These are phyloP conservation scores for Lasioglossum morio DNA, from an alignment of 2,888 invertebrate genomes.

Conservation along the genomic window DNA sequence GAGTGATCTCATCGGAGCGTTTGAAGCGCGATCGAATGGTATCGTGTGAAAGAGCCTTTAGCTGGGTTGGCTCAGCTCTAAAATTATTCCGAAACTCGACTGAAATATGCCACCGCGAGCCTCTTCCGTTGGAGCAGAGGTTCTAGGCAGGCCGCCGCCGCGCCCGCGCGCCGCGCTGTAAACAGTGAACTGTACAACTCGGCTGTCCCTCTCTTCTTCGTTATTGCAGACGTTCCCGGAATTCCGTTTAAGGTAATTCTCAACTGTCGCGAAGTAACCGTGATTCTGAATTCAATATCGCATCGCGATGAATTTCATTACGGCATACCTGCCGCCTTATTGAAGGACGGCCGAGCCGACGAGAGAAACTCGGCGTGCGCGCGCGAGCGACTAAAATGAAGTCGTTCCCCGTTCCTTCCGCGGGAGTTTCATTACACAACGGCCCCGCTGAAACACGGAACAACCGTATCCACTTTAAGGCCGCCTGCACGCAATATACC, in stretches of 20 bases:
- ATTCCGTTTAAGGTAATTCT: slow-evolving; percentile 53
- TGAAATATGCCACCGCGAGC: slow-evolving; percentile 50
- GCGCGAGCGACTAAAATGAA: slow-evolving; percentile 37
- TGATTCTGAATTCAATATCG: slow-evolving; percentile 58
- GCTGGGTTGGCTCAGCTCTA: slow-evolving; percentile 44
- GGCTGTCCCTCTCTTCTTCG: slow-evolving; percentile 16
- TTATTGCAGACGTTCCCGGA: slow-evolving; percentile 50
- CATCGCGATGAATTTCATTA: slow-evolving; percentile 58
- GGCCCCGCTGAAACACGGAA: not conserved
- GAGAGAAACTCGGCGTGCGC: not conserved
- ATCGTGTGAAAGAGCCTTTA: not conserved
- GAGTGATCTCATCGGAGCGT: not conserved
- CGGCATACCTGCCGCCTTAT: slow-evolving; percentile 41
- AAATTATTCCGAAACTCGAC: slow-evolving; percentile 61
- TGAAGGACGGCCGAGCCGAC: not conserved
- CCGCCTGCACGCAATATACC: slow-evolving; percentile 54
- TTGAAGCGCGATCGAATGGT: not conserved
- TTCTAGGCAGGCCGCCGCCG: not conserved
- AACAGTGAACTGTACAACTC: slow-evolving; percentile 18
- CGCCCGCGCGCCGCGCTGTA: not conserved
- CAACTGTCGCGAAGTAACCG: slow-evolving; percentile 53
- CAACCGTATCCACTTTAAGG: slow-evolving; percentile 51
- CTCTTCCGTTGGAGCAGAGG: not conserved
- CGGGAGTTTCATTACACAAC: slow-evolving; percentile 37
- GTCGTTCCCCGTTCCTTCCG: slow-evolving; percentile 2